Evolutionary conservation across 1,140 invertebrate genomes (phyloP).

Genomic region (Orussus abietinus): DNA sequence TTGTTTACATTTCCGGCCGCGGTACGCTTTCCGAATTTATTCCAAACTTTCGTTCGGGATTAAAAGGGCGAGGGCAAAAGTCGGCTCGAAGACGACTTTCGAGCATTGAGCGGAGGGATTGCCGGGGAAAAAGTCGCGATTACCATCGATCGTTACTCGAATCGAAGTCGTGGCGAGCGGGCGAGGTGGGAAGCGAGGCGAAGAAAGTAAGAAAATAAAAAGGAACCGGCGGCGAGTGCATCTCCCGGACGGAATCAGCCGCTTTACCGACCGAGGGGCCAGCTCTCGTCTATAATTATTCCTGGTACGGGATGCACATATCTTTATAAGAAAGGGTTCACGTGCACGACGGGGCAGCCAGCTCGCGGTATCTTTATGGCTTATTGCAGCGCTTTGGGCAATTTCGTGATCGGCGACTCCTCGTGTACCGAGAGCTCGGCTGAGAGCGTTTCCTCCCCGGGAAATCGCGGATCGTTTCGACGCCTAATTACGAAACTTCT

Average conservation of each 20-base stretch:
- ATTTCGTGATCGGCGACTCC: slow-evolving; percentile 31
- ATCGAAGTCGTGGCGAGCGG: too few species aligned
- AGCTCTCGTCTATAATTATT: slow-evolving; percentile 40
- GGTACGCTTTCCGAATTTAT: too few species aligned
- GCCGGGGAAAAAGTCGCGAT: slow-evolving; percentile 4
- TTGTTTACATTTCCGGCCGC: too few species aligned
- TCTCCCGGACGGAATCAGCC: slow-evolving; percentile 36
- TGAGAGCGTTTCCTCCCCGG: too few species aligned
- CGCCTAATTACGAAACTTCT: too few species aligned
- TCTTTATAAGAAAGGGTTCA: slow-evolving; percentile 36
- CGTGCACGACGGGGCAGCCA: slow-evolving; percentile 33
- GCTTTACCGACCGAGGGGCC: slow-evolving; percentile 25
- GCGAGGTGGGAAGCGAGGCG: slow-evolving; percentile 10
- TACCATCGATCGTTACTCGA: too few species aligned
- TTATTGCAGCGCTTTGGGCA: slow-evolving; percentile 41
- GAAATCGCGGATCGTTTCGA: too few species aligned
- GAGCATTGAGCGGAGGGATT: too few species aligned
- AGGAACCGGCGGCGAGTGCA: slow-evolving; percentile 21
- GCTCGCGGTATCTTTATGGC: slow-evolving; percentile 39
- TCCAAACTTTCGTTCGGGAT: too few species aligned
- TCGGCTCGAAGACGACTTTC: too few species aligned
- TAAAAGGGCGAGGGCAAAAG: too few species aligned
- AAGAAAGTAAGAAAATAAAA: slow-evolving; percentile 25
- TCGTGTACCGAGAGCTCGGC: slow-evolving; percentile 19
- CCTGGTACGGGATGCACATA: slow-evolving; percentile 32